Evolutionary conservation across 2,113 vertebrate species (phyloP).

Genomic region (Antigone vipio): DNA sequence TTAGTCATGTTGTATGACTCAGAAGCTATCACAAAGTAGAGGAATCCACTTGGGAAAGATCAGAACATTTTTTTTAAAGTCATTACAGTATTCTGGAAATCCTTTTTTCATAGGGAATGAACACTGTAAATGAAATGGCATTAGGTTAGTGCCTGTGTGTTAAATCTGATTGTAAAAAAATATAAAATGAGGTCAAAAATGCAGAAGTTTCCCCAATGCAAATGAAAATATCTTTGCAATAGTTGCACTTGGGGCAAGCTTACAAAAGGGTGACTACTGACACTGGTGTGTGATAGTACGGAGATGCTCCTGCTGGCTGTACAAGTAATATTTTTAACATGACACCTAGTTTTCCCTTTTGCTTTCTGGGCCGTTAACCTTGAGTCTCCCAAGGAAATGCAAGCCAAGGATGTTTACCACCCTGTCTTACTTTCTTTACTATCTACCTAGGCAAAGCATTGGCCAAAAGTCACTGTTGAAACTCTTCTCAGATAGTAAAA

Average conservation of each 20-base stretch:
- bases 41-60: neutral
- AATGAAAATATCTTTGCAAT: neutral
- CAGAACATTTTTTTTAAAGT: neutral
- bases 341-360: neutral
- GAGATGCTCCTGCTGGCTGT: neutral
- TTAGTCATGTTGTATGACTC: neutral
- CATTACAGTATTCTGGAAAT: neutral
- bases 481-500: neutral
- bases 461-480: neutral
- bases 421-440: neutral
- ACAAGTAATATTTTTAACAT: neutral
- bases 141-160: neutral
- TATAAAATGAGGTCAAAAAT: neutral
- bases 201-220: neutral
- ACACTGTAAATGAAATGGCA: neutral
- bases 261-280: accelerated
- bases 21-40: neutral
- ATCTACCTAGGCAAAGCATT: neutral
- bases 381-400: neutral
- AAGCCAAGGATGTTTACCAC: neutral
- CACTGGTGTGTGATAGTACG: neutral
- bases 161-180: neutral
- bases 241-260: neutral
- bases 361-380: neutral
- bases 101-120: accelerated